Evolutionary conservation across 2,113 vertebrate genomes (phyloP), one percentile per base, ranked within the genome.

Genomic region (Carassius auratus): DNA sequence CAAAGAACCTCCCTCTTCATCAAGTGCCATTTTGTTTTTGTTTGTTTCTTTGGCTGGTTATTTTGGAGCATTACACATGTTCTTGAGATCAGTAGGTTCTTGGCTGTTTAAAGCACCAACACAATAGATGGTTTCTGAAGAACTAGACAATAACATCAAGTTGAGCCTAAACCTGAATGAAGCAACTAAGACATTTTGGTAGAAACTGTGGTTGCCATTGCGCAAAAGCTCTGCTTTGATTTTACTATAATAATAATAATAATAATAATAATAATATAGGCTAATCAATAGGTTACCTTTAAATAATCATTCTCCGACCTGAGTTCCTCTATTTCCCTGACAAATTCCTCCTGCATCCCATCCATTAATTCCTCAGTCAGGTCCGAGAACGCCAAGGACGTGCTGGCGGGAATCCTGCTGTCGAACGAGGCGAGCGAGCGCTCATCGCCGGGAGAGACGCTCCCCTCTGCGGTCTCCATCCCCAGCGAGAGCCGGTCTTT

Each of bases 261-360:
- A 30, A 26, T 26, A 26, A 26, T 26, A 26, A 26, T 26, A 26
- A 26, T 26, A 38, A 38, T 1, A 42, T 42, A 71, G 10, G 36
- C 36, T 38, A 21, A n/a, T 42, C 36, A 73, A 45, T 5, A n/a
- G 50, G 13, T 50, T 52, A 99, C 98, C 97, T 99, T 99, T 89
- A 99, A 96, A 92, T 99, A 99, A 92, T 98, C 97, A 84, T 99
- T 99, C 91, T 99, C 98, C 0, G 98, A 98, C 85, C 98, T 95
- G 88, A 99, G 94, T 88, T 99, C 98, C 82, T 99, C 98, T 89
- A 99, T 95, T 86, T 99, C 98, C 19, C 96, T 92, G 80, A 97
- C 89, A 85, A 97, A 95, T 92, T 97, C 95, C 80, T 98, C 96
- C 0, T 96, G 95, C 90, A 96, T 92, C 66, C 95, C 95, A 89